These are phyloP conservation scores for Drosophila mojavensis DNA, from an alignment of 1,140 invertebrate genomes.

Conservation along the genomic window DNA sequence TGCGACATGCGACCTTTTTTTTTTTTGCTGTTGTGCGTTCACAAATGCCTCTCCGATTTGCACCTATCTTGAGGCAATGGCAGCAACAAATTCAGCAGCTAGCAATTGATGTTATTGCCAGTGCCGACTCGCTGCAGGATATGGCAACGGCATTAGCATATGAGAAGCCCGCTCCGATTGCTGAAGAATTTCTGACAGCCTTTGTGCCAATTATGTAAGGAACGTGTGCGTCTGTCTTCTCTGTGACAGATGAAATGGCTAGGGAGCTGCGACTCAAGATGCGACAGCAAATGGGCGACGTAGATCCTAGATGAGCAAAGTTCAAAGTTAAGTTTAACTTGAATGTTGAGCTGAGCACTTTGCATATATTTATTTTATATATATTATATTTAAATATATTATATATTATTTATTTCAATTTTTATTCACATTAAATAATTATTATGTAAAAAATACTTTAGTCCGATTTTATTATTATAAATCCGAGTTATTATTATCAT, in stretches of 20 bases:
- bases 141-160: constrained; percentile 62
- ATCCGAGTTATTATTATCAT: too few species aligned
- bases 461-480: too few species aligned
- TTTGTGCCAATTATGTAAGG: constrained; percentile 54
- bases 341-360: neutral
- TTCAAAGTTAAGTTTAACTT: too few species aligned
- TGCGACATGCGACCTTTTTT: constrained; percentile 44
- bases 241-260: constrained; percentile 31
- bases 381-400: too few species aligned
- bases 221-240: constrained; percentile 2
- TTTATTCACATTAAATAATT: too few species aligned
- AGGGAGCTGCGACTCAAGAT: constrained; percentile 8
- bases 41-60: constrained; percentile 33
- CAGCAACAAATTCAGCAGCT: constrained; percentile 8
- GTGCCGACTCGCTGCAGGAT: constrained; percentile 41
- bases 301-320: too few species aligned
- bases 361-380: neutral
- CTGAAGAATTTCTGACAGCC: constrained; percentile 54
- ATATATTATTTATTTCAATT: too few species aligned
- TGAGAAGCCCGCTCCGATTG: constrained; percentile 49
- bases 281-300: neutral
- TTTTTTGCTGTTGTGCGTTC: constrained; percentile 43
- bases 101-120: constrained; percentile 8
- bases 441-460: too few species aligned
- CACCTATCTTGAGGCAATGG: constrained; percentile 35